These are phyloP conservation scores for Pogonus chalceus DNA, from an alignment of 1,140 invertebrate species.

Conservation along the genomic window DNA sequence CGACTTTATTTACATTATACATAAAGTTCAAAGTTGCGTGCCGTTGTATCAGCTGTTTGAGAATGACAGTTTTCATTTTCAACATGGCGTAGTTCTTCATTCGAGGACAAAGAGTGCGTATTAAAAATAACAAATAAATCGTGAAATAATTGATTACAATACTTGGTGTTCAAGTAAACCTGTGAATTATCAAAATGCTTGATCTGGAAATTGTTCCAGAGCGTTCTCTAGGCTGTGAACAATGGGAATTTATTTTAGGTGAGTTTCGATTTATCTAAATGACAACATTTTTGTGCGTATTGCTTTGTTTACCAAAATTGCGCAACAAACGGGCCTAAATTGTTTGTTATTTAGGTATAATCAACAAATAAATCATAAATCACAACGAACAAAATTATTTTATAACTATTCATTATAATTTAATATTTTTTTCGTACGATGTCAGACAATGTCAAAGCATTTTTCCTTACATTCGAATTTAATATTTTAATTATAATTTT, in stretches of 20 bases:
- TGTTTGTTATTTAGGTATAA: no score
- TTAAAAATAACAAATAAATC: conserved; percentile 2
- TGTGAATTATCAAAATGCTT: conserved; percentile 58
- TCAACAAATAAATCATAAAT: no score
- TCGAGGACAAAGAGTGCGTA: conserved; percentile 6
- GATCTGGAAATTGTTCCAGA: conserved; percentile 93
- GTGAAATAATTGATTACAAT: not conserved
- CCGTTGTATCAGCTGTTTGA: conserved; percentile 21
- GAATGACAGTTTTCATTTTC: conserved; percentile 20
- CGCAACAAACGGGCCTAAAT: not conserved
- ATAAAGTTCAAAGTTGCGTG: not conserved
- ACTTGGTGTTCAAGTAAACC: not conserved
- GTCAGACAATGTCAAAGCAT: not conserved
- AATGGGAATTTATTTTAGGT: conserved; percentile 96
- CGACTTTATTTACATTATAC: conserved; percentile 1
- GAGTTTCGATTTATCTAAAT: conserved; percentile 35
- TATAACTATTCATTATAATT: no score
- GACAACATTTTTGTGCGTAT: conserved; percentile 3
- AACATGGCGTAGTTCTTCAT: conserved; percentile 17
- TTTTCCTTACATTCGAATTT: no score
- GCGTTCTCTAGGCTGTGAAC: conserved; percentile 87
- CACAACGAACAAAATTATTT: no score
- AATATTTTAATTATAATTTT: not conserved
- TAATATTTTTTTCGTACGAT: not conserved
- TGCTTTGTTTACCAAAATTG: conserved; percentile 2